Evolutionary conservation across 64 coral and sea anemone genomes (phyloP), one percentile per base, ranked within the genome.

Genomic region (Stichodactyla mertensii): DNA sequence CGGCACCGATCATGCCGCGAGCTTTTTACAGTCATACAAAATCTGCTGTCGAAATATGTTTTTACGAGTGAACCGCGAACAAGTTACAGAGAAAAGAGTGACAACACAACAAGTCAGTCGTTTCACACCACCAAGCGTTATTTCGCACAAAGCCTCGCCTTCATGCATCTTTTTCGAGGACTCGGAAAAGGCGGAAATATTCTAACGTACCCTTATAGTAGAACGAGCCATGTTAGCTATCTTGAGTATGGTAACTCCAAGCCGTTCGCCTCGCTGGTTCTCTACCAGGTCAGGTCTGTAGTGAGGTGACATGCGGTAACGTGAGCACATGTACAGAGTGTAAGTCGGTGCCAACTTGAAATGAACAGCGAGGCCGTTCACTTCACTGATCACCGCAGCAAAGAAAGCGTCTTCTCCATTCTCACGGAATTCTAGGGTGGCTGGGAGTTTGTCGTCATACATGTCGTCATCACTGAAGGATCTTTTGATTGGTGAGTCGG

Each of bases 321-420:
- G 90, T 56, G 92, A 99, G 52, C 97, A 99, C 97, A 99, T 99
- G 77, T 99, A 99, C 23, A 99, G 83, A 27, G 93, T 99, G 74
- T 95, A 99, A 6, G 97, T 99, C 52, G 97, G 97, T 3, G 97
- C 97, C 24, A 99, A 82, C 83, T 99, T 99, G 64, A 99, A 99
- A n/a, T 99, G 93, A 19, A 99, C 97, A 74, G 90, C 93, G 6
- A 88, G 86, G 54, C 97, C 97, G 90, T 99, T 99, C 8, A 99
- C 97, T 78, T 99, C 97, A 55, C 97, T 99, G 52, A 92, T 82
- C 10, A 99, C 97, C 9, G 93, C 97, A 83, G 97, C 97, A 93
- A 99, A 99, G 78, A 99, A 99, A 19, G 97, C 97, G 79, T 99
- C 97, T 83, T 99, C 97, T 23, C 97, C 97, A n/a, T 93, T 95